Base-by-base conservation (phyloP, 2,888 invertebrate species). In the Incurvaria masculella region DNA sequence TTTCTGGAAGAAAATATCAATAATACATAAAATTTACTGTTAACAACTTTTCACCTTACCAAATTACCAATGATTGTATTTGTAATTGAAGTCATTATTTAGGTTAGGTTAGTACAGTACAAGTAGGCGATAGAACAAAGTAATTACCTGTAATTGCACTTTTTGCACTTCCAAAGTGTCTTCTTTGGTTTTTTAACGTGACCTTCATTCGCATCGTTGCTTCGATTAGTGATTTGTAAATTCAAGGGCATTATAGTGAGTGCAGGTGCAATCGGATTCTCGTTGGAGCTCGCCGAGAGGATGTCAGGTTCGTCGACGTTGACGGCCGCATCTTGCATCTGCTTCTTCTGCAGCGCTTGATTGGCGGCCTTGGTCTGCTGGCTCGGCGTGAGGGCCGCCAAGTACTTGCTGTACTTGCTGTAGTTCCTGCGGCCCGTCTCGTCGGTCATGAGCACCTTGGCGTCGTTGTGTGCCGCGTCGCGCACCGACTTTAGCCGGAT, bases 371-470 rank as follows among this genome's bases (percentile, higher is more conserved):
- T 33, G 3, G 14, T 33, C 14, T 79, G 62, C 71, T 82, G 72
- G 76, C 83, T 73, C 73, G 88, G 49, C 72, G 55, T 78, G 71
- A 86, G 82, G 54, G 90, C 88, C 19, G 78, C 76, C 57, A 93
- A 82, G 66, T 91, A 94, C 71, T 91, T 90, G 65, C 94, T 93
- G 69, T 95, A 95, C 78, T 94, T 94, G 62, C 92, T 90, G 66
- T 94, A 94, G 71, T 94, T 94, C 56, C 94, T 82, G 53, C 93
- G 81, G 8, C 94, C 94, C 38, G 93, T 91, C 71, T 94, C 93
- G 65, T 94, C 94, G 45, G 92, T 94, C 88, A 94, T 90, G 48
- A 94, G 78, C 42, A 94, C 92, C 69, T 88, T 87, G 45, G 89
- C 91, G 52, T 83, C 83, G 59, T 86, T 84, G 68, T 94, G 94